A percentile compares a stretch with the other conserved stretches of the same genome.
These are phyloP conservation scores for Ennomos erosarius DNA, from an alignment of 2,888 invertebrate genomes.

Conservation along the genomic window DNA sequence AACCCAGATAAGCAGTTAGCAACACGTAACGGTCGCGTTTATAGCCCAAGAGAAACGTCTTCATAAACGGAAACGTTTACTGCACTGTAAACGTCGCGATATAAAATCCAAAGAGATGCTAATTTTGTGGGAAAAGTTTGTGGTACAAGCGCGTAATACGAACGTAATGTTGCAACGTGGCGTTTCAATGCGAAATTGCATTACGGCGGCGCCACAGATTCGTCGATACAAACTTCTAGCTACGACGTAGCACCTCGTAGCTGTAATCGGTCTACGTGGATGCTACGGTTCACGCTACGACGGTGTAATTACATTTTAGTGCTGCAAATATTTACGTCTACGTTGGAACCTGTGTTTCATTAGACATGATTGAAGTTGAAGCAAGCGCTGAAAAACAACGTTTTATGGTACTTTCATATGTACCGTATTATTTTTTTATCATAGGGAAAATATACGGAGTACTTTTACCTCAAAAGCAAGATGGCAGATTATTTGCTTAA, in stretches of 20 bases:
- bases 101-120: constrained; percentile 19
- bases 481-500: no score
- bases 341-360: constrained; percentile 11
- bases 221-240: constrained; percentile 1
- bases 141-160: neutral
- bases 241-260: constrained; percentile 6
- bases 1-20: constrained; percentile 56
- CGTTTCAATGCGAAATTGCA: constrained; percentile 1
- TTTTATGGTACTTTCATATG: neutral
- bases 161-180: neutral
- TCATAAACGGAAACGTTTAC: constrained; percentile 43
- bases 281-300: constrained; percentile 16
- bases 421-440: neutral
- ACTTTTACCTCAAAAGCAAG: no score
- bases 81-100: constrained; percentile 35
- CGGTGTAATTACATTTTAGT: constrained; percentile 21
- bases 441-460: no score
- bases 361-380: constrained; percentile 11
- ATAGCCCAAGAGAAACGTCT: constrained; percentile 46
- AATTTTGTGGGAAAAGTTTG: constrained; percentile 1
- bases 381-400: no score
- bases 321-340: constrained; percentile 18
- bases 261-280: neutral
- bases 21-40: constrained; percentile 55
- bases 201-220: neutral